phyloP scores from a whole-genome alignment of 2,888 invertebrate genomes.

The Agrotis ipsilon region DNA sequence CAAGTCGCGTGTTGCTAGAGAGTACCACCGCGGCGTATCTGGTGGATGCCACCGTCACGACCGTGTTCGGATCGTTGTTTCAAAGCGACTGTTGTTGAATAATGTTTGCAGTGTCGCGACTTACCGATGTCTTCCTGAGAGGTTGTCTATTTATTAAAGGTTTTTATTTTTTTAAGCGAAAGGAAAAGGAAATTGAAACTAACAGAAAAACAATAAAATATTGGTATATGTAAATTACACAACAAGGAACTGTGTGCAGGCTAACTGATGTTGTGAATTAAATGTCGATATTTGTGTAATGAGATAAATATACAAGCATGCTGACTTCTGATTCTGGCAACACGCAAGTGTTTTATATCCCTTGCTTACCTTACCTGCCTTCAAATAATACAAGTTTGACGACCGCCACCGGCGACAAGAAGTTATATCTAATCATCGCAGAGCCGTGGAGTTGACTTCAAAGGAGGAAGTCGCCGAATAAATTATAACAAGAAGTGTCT shows the following conservation, averaged over 20 bases:
- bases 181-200: too few relatives aligned
- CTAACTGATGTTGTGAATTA: too few relatives aligned
- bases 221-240: too few relatives aligned
- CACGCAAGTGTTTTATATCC: too few relatives aligned
- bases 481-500: constrained; percentile 44
- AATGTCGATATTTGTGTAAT: too few relatives aligned
- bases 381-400: constrained; percentile 5
- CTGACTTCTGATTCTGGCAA: too few relatives aligned
- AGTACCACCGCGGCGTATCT: not conserved
- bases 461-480: constrained; percentile 22
- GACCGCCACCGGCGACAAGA: not conserved
- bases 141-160: too few relatives aligned
- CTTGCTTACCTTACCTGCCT: not conserved
- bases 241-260: too few relatives aligned
- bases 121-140: not conserved
- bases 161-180: too few relatives aligned
- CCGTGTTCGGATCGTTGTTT: constrained; percentile 13
- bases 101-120: constrained; percentile 26
- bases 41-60: not conserved
- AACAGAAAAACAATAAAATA: too few relatives aligned
- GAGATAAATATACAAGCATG: too few relatives aligned
- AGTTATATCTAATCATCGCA: constrained; percentile 34
- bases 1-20: too few relatives aligned
- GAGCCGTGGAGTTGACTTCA: constrained; percentile 1
- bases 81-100: constrained; percentile 32